Percentiles rank a stretch among this genome's conserved stretches.
Evolutionary conservation across 2,888 invertebrate species (phyloP).

Genomic region (Eurois occulta): DNA sequence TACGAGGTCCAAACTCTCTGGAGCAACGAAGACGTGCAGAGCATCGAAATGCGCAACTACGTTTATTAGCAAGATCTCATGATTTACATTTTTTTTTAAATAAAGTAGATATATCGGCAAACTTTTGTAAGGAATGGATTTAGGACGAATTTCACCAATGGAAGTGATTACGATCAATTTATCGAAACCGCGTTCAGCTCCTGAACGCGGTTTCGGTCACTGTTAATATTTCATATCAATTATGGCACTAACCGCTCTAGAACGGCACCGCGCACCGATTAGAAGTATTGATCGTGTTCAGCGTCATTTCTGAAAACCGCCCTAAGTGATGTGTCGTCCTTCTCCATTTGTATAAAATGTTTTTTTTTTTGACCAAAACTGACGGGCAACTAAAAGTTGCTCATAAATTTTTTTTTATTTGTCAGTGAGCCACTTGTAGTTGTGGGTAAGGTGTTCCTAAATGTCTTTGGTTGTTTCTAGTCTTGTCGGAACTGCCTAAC

Average conservation of each 20-base stretch:
- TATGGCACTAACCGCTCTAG: neutral
- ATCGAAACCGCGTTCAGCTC: neutral
- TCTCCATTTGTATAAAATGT: neutral
- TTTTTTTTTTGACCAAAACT: neutral
- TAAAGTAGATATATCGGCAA: neutral
- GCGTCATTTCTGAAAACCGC: neutral
- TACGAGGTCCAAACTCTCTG: slow-evolving; percentile 82
- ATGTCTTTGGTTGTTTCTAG: neutral
- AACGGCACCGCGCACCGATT: neutral
- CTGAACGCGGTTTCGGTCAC: no score
- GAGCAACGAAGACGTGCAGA: slow-evolving; percentile 84
- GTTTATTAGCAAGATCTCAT: slow-evolving; percentile 71
- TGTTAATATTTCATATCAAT: neutral
- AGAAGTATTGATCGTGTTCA: neutral
- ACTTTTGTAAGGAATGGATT: neutral
- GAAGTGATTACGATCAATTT: neutral
- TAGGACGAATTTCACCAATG: neutral
- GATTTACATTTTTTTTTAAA: neutral
- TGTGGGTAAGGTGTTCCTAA: neutral
- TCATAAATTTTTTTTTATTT: neutral
- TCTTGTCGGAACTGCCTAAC: neutral
- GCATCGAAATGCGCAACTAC: slow-evolving; percentile 84
- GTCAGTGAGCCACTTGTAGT: neutral
- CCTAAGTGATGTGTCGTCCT: neutral
- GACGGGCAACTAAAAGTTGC: slow-evolving; percentile 23